Evolutionary conservation across 1,140 invertebrate species (phyloP).

Genomic region (Cheumatopsyche charites): DNA sequence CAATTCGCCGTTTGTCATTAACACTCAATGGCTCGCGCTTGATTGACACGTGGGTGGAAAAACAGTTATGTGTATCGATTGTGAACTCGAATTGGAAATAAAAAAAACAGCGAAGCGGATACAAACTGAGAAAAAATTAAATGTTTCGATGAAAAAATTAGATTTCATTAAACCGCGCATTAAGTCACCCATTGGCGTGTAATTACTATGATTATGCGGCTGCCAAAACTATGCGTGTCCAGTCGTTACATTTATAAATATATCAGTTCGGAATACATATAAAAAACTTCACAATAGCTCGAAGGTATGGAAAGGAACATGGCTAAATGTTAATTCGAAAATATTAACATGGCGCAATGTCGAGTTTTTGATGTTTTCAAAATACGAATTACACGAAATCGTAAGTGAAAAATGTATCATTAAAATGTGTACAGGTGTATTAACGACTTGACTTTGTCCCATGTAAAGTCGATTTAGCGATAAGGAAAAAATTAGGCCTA

Average conservation of each 20-base stretch:
- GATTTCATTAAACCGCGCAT: not conserved
- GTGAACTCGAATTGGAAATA: not conserved
- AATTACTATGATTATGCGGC: conserved; percentile 13
- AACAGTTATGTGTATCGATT: not conserved
- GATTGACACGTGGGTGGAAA: not conserved
- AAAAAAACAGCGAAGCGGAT: not conserved
- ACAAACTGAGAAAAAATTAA: not conserved
- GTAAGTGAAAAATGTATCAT: too few relatives aligned
- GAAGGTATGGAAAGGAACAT: too few relatives aligned
- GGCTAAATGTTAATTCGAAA: too few relatives aligned
- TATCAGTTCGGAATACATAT: not conserved
- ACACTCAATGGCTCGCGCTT: not conserved
- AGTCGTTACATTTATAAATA: conserved; percentile 20
- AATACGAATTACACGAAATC: too few relatives aligned
- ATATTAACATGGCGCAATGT: too few relatives aligned
- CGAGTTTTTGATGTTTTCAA: too few relatives aligned
- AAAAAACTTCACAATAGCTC: not conserved
- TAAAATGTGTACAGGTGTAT: too few relatives aligned
- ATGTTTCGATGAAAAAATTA: not conserved
- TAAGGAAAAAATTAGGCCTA: too few relatives aligned
- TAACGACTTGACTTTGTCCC: too few relatives aligned
- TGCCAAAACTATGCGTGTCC: not conserved
- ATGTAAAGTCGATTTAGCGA: too few relatives aligned
- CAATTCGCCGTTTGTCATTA: not conserved
- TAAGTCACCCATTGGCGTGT: conserved; percentile 3